A percentile compares a stretch with the other conserved stretches of the same genome.
Evolutionary conservation across 2,888 invertebrate species (phyloP).

Genomic region (Bimastos eiseni): DNA sequence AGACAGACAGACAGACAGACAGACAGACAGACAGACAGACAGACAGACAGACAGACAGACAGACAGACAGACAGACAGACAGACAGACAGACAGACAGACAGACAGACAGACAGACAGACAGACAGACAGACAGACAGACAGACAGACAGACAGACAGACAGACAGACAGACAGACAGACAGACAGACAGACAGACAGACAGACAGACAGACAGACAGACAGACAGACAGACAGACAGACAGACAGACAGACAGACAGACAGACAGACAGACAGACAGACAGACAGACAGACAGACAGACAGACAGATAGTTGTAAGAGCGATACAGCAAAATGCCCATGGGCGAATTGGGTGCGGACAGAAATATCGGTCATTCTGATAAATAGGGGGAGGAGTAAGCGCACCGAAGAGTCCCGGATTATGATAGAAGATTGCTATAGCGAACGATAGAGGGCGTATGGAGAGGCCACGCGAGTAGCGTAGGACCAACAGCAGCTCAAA

Average conservation of each 20-base stretch:
- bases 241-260: conserved; percentile 13
- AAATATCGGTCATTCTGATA: neutral
- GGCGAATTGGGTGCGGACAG: neutral
- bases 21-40: neutral
- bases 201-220: neutral
- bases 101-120: neutral
- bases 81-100: neutral
- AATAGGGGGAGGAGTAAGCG: neutral
- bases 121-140: neutral
- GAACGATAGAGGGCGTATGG: neutral
- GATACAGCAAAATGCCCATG: neutral
- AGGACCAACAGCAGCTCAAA: too few relatives aligned
- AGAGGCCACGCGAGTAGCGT: too few relatives aligned
- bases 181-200: neutral
- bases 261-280: neutral
- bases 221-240: neutral
- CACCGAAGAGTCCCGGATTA: neutral
- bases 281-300: neutral
- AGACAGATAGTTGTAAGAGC: neutral
- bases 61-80: too few relatives aligned
- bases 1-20: neutral
- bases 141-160: neutral
- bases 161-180: neutral
- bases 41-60: too few relatives aligned
- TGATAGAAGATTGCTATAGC: neutral